Evolutionary conservation across 2,888 invertebrate genomes (phyloP), one percentile per base, ranked within the genome.

Genomic region (Heteromurus nitidus): DNA sequence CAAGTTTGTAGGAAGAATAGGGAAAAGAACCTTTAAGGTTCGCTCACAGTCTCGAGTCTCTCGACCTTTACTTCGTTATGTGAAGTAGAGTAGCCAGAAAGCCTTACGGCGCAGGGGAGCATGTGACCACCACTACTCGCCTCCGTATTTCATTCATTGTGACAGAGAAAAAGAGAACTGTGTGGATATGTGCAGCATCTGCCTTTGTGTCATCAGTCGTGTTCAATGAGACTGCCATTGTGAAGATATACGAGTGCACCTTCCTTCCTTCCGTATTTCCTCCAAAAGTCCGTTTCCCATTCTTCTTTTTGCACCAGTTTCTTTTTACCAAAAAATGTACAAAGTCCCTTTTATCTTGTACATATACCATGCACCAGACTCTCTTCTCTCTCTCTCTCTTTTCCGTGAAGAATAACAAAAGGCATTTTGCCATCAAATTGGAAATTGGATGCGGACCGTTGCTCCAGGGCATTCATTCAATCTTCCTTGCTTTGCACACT

Each of bases 381-480:
- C 30, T 68, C 44, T 18, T 44, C 24, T 28, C 28, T 60, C 24
- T 24, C 30, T 60, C 60, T 36, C 31, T 64, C 60, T 30, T 64
- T 31, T 13, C 13, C 24, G 55, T 55, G 53, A 74, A 74, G 74
- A 74, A 74, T 74, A 74, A 74, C 74, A 74, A 74, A 67, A 30
- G 70, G 42, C 74, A 65, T 64, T 72, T 62, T 72, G 26, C 28
- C 55, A 68, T 72, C 65, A 84, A 83, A 85, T 85, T 84, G 84
- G 84, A 85, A 84, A 85, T 85, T 83, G 82, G 85, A 85, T 82
- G 82, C 80, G 83, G 79, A 74, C 83, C 73, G 77, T 77, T 83
- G 82, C 85, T 84, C 44, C 74, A 65, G 83, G 85, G 83, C 85
- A 85, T 84, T 84, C 84, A 77, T 70, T 65, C 70, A 50, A 70